These are phyloP conservation scores for Taurulus bubalis DNA, from an alignment of 2,113 vertebrate species.

Conservation along the genomic window DNA sequence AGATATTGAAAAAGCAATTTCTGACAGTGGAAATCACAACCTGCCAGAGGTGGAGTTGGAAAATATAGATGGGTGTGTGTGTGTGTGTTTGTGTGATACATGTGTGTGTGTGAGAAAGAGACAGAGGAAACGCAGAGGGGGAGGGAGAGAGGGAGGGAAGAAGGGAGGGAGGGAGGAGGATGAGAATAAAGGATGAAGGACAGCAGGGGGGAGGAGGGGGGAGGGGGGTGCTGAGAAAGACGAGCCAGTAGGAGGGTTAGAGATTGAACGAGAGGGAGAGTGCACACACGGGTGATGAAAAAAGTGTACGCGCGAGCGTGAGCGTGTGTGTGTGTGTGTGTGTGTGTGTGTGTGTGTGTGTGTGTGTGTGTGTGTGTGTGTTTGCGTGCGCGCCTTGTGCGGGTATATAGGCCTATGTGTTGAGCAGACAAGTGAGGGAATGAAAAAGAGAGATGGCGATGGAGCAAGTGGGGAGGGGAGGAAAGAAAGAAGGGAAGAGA, in stretches of 20 bases:
- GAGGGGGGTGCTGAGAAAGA: constrained; percentile 81
- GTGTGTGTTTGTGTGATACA: constrained; percentile 32
- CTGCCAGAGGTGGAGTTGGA: constrained; percentile 84
- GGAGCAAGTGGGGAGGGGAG: constrained; percentile 53
- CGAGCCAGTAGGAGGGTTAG: constrained; percentile 75
- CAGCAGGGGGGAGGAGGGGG: constrained; percentile 77
- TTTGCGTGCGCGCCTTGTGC: constrained; percentile 15
- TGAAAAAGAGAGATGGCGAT: constrained; percentile 66
- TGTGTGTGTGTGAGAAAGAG: constrained; percentile 14
- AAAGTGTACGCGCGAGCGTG: constrained; percentile 6
- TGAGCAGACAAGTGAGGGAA: constrained; percentile 74
- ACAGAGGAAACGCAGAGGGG: constrained; percentile 39
- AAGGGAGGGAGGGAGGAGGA: constrained; percentile 63
- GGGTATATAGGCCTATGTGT: constrained; percentile 30
- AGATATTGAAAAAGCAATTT: constrained; percentile 87
- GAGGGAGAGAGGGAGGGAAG: constrained; percentile 40
- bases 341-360: background rate
- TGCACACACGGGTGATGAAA: constrained; percentile 64
- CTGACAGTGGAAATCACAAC: constrained; percentile 86
- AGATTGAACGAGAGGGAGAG: constrained; percentile 73
- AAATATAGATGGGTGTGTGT: constrained; percentile 77
- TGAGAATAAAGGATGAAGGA: constrained; percentile 82
- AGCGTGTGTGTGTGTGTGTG: background rate
- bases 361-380: constrained; percentile 14
- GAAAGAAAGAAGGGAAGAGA: constrained; percentile 41